Evolutionary conservation across 2,113 vertebrate genomes (phyloP), one percentile per base, ranked within the genome.

Genomic region (Mobula hypostoma): DNA sequence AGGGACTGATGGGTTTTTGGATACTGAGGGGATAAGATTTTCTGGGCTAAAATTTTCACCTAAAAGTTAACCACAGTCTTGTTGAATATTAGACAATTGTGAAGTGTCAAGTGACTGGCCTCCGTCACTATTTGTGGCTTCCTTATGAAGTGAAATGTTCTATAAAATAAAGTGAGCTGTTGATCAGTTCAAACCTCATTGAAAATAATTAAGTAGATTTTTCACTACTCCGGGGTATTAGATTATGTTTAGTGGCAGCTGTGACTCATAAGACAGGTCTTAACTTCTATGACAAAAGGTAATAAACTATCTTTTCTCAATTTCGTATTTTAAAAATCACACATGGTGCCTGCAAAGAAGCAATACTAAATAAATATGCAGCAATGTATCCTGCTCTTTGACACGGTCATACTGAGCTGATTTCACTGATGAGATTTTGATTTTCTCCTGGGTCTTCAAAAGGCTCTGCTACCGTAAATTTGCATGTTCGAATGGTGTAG

Each of bases 141-240:
- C 2, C 29, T 36, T 32, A 32, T 92, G 66, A 74, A 92, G 32
- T 21, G n/a, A 92, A 72, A 72, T 74, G 68, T 40, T 6, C 17
- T 40, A 48, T 48, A 92, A 92, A 21, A 4, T 19, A 72, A 92
- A 92, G 72, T 72, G n/a, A 92, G 66, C 66, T 72, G 66, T 92
- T 72, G 19, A 27, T 88, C 27, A 63, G 27, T 29, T 88, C 21
- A 66, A 91, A 91, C 63, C 88, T 32, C 63, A 70, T 70, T 91
- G 88, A 72, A 72, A 92, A 24, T 92, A 92, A 92, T 92, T 92
- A 92, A 24, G 21, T 92, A 92, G 68, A 27, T 32, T 2, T 70
- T 32, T 92, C 36, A 19, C 63, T 92, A 32, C 90, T 92, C 68
- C 61, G 40, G 66, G 90, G 90, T 92, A 74, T 68, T 72, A 72